A percentile compares a stretch with the other conserved stretches of the same genome.
Evolutionary conservation across 2,888 invertebrate species (phyloP).

Genomic region (Polyommatus icarus): DNA sequence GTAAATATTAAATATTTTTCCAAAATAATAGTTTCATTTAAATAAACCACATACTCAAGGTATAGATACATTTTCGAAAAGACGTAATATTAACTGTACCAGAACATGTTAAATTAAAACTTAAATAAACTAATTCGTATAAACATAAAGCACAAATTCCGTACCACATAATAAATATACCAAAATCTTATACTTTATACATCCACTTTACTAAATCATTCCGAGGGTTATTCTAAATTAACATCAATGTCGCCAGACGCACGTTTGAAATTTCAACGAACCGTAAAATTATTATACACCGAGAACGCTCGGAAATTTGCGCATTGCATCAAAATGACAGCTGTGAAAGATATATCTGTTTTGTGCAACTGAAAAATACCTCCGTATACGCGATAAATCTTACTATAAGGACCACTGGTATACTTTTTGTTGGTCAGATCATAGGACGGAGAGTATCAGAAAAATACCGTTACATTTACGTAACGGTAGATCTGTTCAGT

Average conservation of each 20-base stretch:
- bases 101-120: no score
- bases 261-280: constrained; percentile 12
- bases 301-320: constrained; percentile 19
- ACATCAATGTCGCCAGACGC: not conserved
- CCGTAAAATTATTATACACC: constrained; percentile 17
- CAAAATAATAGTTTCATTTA: constrained; percentile 49
- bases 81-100: no score
- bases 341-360: constrained; percentile 21
- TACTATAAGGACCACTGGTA: not conserved
- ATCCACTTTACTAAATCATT: not conserved
- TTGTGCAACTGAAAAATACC: constrained; percentile 19
- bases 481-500: not conserved
- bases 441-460: not conserved
- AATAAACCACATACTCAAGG: not conserved
- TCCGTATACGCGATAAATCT: constrained; percentile 6
- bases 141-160: no score
- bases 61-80: no score
- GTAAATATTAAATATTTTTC: constrained; percentile 74
- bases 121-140: not conserved
- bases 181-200: not conserved
- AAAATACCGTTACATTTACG: not conserved
- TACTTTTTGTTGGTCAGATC: constrained; percentile 10
- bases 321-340: constrained; percentile 22
- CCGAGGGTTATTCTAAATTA: not conserved
- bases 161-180: no score